These are phyloP conservation scores for Notiomystis cincta DNA, from an alignment of 2,113 vertebrate species.

Conservation along the genomic window DNA sequence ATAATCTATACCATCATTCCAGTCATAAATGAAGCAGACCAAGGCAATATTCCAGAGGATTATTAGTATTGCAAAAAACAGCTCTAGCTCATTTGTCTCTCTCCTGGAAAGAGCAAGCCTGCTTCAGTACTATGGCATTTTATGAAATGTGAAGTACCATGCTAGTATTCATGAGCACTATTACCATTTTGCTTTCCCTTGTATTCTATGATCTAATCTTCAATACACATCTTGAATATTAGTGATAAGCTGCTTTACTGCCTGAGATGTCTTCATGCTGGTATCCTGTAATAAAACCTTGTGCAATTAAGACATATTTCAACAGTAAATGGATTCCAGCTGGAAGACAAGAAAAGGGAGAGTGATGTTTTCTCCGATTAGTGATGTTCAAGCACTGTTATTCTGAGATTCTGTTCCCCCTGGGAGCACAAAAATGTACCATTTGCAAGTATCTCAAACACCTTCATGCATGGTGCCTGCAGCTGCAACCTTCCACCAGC, in stretches of 20 bases:
- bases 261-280: background rate
- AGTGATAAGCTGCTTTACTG: background rate
- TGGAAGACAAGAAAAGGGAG: background rate
- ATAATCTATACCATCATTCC: background rate
- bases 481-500: background rate
- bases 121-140: background rate
- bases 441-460: background rate
- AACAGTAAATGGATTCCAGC: background rate
- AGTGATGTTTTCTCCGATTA: background rate
- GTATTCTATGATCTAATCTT: background rate
- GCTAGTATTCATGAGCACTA: background rate
- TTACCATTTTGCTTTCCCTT: background rate
- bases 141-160: background rate
- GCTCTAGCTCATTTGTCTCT: background rate
- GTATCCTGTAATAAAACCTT: background rate
- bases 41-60: background rate
- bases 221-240: background rate
- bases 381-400: background rate
- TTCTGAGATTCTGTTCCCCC: background rate
- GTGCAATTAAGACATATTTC: constrained; percentile 10
- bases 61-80: background rate
- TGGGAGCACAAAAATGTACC: background rate
- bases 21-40: background rate
- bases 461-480: background rate
- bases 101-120: background rate